phyloP scores from a whole-genome alignment of 2,888 invertebrate species.

The Deilephila porcellus region DNA sequence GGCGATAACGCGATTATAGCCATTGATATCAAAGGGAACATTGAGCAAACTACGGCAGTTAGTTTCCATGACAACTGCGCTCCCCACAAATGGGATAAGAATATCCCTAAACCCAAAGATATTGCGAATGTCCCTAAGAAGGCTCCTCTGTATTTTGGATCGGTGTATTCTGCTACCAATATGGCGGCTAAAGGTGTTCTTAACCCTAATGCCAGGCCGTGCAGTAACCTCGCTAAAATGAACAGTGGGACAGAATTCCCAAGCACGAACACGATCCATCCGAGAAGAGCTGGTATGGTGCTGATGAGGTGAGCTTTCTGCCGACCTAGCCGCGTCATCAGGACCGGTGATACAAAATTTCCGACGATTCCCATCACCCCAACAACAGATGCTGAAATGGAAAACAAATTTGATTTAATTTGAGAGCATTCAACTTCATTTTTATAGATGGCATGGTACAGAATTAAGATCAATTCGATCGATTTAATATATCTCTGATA shows the following conservation, averaged over 20 bases:
- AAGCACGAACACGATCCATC: slow-evolving; percentile 75
- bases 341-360: slow-evolving; percentile 76
- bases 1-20: slow-evolving; percentile 79
- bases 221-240: slow-evolving; percentile 70
- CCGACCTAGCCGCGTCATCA: slow-evolving; percentile 85
- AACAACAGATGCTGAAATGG: slow-evolving; percentile 73
- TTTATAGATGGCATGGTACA: neutral
- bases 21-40: slow-evolving; percentile 80
- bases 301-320: slow-evolving; percentile 82
- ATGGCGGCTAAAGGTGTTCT: slow-evolving; percentile 82
- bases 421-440: slow-evolving; percentile 18
- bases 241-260: slow-evolving; percentile 75
- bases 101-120: slow-evolving; percentile 86
- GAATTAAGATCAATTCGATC: no score
- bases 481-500: no score
- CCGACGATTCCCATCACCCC: slow-evolving; percentile 80
- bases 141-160: slow-evolving; percentile 86
- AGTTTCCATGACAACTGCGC: slow-evolving; percentile 85
- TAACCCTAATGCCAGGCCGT: slow-evolving; percentile 83
- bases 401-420: slow-evolving; percentile 26
- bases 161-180: slow-evolving; percentile 85
- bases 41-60: slow-evolving; percentile 82
- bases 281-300: slow-evolving; percentile 79
- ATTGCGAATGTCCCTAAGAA: slow-evolving; percentile 86
- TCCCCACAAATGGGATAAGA: slow-evolving; percentile 87